Evolutionary conservation across 1,140 invertebrate genomes (phyloP).

Genomic region (Sycophaga agraensis): DNA sequence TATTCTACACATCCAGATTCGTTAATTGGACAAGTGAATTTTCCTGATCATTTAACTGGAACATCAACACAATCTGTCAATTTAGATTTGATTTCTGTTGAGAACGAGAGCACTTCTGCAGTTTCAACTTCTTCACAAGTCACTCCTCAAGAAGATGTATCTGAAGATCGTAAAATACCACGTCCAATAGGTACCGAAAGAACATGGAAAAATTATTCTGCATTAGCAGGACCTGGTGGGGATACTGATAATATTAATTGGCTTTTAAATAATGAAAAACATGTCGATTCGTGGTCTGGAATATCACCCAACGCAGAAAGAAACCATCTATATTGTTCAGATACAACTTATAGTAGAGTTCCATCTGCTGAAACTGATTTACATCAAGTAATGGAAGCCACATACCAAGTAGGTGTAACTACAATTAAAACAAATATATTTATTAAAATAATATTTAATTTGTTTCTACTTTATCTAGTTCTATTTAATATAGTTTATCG

Average conservation of each 20-base stretch:
- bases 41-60: conserved; percentile 45
- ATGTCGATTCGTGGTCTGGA: conserved; percentile 49
- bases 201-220: conserved; percentile 65
- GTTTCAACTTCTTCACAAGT: conserved; percentile 62
- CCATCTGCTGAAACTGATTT: conserved; percentile 50
- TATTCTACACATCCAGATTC: conserved; percentile 50
- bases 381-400: conserved; percentile 55
- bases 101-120: conserved; percentile 61
- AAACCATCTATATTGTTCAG: conserved; percentile 52
- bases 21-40: conserved; percentile 48
- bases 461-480: too few species aligned
- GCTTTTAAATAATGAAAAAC: conserved; percentile 61
- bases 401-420: conserved; percentile 52
- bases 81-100: conserved; percentile 57
- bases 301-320: conserved; percentile 45
- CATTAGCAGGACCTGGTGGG: conserved; percentile 45
- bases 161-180: conserved; percentile 71
- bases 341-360: conserved; percentile 48
- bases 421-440: too few species aligned
- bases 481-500: too few species aligned
- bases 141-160: conserved; percentile 44
- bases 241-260: conserved; percentile 61
- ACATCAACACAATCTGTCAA: conserved; percentile 52
- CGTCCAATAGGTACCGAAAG: conserved; percentile 77
- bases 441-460: too few species aligned